These are phyloP conservation scores for Dynastes tityus DNA, from an alignment of 2,888 invertebrate species.

Conservation along the genomic window DNA sequence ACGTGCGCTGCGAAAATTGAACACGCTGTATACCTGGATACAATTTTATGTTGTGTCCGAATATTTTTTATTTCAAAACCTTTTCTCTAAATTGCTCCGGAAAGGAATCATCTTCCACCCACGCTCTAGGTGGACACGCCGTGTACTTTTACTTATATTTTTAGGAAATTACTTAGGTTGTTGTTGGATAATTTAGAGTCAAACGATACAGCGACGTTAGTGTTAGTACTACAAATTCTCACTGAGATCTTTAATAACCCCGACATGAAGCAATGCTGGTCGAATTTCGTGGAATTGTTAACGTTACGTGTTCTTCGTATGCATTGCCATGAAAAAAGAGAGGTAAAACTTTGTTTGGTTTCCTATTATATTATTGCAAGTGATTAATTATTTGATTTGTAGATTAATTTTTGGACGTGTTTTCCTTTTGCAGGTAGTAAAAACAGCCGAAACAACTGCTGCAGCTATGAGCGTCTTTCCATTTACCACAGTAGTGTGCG, in stretches of 20 bases:
- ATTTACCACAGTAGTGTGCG: slow-evolving; percentile 82
- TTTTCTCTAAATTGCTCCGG: too few relatives aligned
- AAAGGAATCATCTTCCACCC: too few relatives aligned
- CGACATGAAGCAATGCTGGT: slow-evolving; percentile 85
- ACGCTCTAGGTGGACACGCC: too few relatives aligned
- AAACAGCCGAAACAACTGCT: slow-evolving; percentile 90
- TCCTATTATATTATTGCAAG: too few relatives aligned
- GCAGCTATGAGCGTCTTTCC: slow-evolving; percentile 86
- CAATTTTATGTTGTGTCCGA: too few relatives aligned
- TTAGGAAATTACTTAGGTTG: slow-evolving; percentile 81
- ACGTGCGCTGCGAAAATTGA: too few relatives aligned
- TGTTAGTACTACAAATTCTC: slow-evolving; percentile 85
- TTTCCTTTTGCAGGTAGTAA: slow-evolving; percentile 75
- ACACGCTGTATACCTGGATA: too few relatives aligned
- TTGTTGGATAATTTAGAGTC: slow-evolving; percentile 82
- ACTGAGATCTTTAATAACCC: slow-evolving; percentile 88
- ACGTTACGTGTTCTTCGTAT: slow-evolving; percentile 91
- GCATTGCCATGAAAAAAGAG: slow-evolving; percentile 82
- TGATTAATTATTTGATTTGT: too few relatives aligned
- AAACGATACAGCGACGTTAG: slow-evolving; percentile 79
- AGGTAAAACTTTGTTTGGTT: slow-evolving; percentile 67
- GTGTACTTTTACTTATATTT: slow-evolving; percentile 48
- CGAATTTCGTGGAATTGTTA: slow-evolving; percentile 92
- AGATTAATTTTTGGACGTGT: too few relatives aligned
- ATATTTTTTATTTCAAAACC: too few relatives aligned